Percentiles rank a stretch among this genome's conserved stretches.
phyloP scores from a whole-genome alignment of 2,888 invertebrate species.

The Synanthedon tipuliformis region DNA sequence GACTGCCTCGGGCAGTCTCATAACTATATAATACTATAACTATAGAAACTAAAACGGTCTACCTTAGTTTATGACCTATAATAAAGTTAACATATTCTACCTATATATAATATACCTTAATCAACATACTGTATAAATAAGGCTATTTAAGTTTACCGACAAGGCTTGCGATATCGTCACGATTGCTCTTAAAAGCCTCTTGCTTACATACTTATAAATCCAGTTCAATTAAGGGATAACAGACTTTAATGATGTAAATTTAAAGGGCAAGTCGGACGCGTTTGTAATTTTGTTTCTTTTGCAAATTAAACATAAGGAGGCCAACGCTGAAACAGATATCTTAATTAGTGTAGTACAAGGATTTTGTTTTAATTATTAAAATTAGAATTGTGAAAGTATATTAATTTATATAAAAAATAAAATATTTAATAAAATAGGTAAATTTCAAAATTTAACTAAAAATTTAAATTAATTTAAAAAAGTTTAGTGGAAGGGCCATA shows the following conservation, averaged over 20 bases:
- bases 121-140: conserved; percentile 21
- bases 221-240: conserved; percentile 10
- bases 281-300: conserved; percentile 6
- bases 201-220: conserved; percentile 15
- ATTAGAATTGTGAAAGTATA: not conserved
- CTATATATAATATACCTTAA: too few species aligned
- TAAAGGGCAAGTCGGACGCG: conserved; percentile 8
- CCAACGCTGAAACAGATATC: conserved; percentile 25
- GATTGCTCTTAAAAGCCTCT: conserved; percentile 25
- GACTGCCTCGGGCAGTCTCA: too few species aligned
- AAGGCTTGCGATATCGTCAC: conserved; percentile 18
- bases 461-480: too few species aligned
- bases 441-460: too few species aligned
- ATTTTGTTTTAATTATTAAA: not conserved
- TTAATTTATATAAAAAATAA: too few species aligned
- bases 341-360: conserved; percentile 35
- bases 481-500: too few species aligned
- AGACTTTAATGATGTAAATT: conserved; percentile 9
- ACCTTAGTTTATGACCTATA: too few species aligned
- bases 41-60: too few species aligned
- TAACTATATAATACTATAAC: too few species aligned
- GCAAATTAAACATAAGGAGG: conserved; percentile 27
- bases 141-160: conserved; percentile 25
- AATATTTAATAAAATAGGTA: too few species aligned
- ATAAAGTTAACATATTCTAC: too few species aligned